Evolutionary conservation across 2,113 vertebrate species (phyloP), one percentile per base, ranked within the genome.

Genomic region (Cettia cetti): DNA sequence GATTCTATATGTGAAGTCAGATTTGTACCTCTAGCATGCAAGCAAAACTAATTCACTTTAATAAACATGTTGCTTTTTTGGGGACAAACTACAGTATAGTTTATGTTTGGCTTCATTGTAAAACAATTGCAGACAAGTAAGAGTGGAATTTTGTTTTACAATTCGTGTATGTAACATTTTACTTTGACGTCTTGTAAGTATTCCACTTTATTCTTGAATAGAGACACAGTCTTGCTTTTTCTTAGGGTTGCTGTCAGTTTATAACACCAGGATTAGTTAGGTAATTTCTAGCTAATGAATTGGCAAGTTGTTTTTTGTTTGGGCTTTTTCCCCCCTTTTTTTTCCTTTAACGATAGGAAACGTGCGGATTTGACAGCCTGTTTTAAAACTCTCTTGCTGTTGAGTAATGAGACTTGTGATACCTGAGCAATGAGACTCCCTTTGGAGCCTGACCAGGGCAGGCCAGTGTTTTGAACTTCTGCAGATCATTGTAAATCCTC

Each of bases 261-360:
- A 50, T 39, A 88, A 12, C 24, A 56, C 10, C 3, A 30, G 50
- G 37, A 37, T 74, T 69, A 72, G 8, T 69, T 82, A 44, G n/a
- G 44, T 92, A 1, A 28, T 45, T 90, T 93, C 44, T 35, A 83
- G 54, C 10, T 88, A 54, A 56, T 52, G 24, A 77, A 77, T 10
- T 80, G 44, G 16, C 30, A 82, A 63, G 23, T 39, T 85, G 44
- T 45, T 89, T 7, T 78, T 42, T 31, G 40, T 82, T 61, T 61
- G 31, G 15, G 3, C 6, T 19, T 20, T 3, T 3, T 2, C 1
- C 0, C 2, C 5, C 6, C 2, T 4, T 6, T 10, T 42, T 42
- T 56, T 53, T 21, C 42, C 40, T 79, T 54, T 22, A 65, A 47
- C 52, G 86, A 17, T 21, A 53, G 52, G 37, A 82, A 37, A 23